Evolutionary conservation across 2,888 invertebrate genomes (phyloP), one percentile per base, ranked within the genome.

Genomic region (Clunio marinus): DNA sequence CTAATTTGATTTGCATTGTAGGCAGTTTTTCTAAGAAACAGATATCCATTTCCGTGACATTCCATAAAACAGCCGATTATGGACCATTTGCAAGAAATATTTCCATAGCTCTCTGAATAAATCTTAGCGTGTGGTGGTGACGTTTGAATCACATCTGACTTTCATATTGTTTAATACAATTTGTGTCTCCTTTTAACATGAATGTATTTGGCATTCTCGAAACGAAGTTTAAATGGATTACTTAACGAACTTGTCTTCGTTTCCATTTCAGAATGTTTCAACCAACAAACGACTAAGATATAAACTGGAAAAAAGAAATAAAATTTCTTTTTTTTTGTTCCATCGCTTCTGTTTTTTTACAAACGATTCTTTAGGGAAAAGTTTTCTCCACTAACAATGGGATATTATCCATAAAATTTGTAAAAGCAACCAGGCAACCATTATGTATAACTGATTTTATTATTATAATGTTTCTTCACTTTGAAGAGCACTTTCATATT

Each of bases 261-360:
- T 15, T 41, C 10, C 10, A 2, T 10, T 41, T 41, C 15, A 41
- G 41, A n/a, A 10, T 5, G 32, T 32, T n/a, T 41, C 41, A 15
- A 3, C 15, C 41, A 3, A 10, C 15, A n/a, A 3, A 41, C 10
- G 10, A 41, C 2, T 13, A 15, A 10, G 41, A 41, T 41, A 15
- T 41, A n/a, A 10, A n/a, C n/a, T n/a, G n/a, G n/a, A n/a, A n/a
- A 71, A 4, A 74, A 60, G 41, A 15, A 41, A 41, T 41, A 15
- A 41, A 10, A 32, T 32, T 32, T 32, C 8, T 41, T 41, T 41
- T 41, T n/a, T 41, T 15, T 3, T 41, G 41, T 41, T 41, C 41
- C n/a, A n/a, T 15, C 41, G 41, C 41, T 41, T 41, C 15, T 4
- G 32, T 4, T 32, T 8, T 32, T 10, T 10, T 15, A 41, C 15